Evolutionary conservation across 2,797 vertebrate species (phyloP).

Genomic region (Danio tinwini): DNA sequence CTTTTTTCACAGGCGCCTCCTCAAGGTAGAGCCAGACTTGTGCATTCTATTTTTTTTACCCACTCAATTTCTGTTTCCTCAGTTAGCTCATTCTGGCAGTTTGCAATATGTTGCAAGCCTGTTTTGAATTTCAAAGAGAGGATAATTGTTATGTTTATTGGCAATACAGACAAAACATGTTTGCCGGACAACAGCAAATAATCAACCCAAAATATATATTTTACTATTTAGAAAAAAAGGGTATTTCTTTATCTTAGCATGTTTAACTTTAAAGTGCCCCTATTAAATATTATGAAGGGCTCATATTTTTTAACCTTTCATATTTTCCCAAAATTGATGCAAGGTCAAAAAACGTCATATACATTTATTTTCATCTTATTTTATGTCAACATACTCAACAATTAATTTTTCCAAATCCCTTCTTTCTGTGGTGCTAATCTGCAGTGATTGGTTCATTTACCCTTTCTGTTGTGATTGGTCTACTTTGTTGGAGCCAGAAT

Average conservation of each 20-base stretch:
- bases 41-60: conserved; percentile 58
- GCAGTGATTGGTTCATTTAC: too few species aligned
- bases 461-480: too few species aligned
- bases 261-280: too few species aligned
- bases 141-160: conserved; percentile 66
- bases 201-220: conserved; percentile 61
- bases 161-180: conserved; percentile 54
- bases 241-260: background rate
- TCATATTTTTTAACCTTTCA: too few species aligned
- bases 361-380: too few species aligned
- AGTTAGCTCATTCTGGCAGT: conserved; percentile 46
- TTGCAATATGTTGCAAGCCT: conserved; percentile 51
- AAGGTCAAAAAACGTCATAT: too few species aligned
- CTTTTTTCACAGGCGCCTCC: conserved; percentile 81
- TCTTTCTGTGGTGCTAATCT: too few species aligned
- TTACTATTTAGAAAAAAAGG: conserved; percentile 50
- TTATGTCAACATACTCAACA: too few species aligned
- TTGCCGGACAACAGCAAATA: conserved; percentile 62
- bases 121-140: conserved; percentile 57
- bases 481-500: too few species aligned
- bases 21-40: conserved; percentile 85
- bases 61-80: conserved; percentile 38
- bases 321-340: too few species aligned
- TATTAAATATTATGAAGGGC: too few species aligned
- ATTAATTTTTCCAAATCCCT: too few species aligned